Percentiles rank a stretch among this genome's conserved stretches.
These are phyloP conservation scores for Nasonia giraulti DNA, from an alignment of 1,140 invertebrate genomes.

Conservation along the genomic window DNA sequence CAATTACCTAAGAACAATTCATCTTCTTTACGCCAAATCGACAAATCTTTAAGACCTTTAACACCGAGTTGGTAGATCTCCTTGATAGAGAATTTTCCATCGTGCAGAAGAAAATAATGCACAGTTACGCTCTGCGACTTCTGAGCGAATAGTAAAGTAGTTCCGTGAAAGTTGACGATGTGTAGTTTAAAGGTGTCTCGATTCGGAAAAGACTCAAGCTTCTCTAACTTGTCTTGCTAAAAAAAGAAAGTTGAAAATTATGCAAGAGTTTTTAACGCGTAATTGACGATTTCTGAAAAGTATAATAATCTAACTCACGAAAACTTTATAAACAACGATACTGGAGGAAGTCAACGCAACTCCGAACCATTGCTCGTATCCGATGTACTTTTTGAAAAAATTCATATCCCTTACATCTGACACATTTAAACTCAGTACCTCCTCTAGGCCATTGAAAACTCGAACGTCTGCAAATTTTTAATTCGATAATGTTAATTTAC, in stretches of 20 bases:
- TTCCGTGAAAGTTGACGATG: background rate
- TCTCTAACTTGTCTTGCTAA: background rate
- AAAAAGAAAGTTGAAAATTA: background rate
- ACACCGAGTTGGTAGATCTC: background rate
- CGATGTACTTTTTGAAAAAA: constrained; percentile 7
- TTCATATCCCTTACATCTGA: background rate
- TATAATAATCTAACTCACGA: constrained; percentile 13
- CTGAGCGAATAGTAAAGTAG: background rate
- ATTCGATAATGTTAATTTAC: background rate
- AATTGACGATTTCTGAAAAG: background rate
- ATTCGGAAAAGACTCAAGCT: background rate
- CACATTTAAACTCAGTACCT: background rate
- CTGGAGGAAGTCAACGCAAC: background rate
- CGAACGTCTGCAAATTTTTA: background rate
- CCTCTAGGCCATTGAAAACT: constrained; percentile 26
- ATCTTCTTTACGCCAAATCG: background rate
- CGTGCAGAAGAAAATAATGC: background rate
- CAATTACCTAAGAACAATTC: constrained; percentile 28
- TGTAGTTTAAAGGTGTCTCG: constrained; percentile 12
- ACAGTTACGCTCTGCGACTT: background rate
- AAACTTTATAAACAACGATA: background rate
- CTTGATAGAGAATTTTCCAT: constrained; percentile 9
- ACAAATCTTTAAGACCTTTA: constrained; percentile 20
- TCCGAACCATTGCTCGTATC: constrained; percentile 6
- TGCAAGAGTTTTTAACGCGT: background rate